phyloP scores from a whole-genome alignment of 2,797 vertebrate species.

The Uromys caudimaculatus region DNA sequence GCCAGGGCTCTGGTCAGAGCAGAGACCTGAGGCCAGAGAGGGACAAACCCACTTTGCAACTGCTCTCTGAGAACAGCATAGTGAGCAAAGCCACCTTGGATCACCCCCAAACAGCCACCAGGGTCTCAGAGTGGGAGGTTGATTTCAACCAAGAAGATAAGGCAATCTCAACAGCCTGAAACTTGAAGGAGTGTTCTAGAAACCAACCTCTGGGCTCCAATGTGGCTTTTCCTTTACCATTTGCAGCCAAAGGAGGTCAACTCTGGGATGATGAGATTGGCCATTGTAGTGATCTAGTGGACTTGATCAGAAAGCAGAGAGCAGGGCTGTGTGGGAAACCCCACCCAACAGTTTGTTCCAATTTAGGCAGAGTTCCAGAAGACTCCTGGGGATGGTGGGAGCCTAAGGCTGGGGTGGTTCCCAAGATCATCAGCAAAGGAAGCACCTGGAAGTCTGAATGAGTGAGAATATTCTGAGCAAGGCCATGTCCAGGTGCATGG shows the following conservation, averaged over 20 bases:
- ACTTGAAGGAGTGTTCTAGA: background rate
- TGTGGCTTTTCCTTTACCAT: background rate
- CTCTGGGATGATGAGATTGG: accelerated
- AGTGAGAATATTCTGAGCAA: accelerated
- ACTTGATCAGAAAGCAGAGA: background rate
- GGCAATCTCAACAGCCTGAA: background rate
- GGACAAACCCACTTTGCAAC: accelerated
- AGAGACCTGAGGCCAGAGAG: background rate
- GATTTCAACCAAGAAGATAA: background rate
- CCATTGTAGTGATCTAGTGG: accelerated
- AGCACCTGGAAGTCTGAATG: accelerated
- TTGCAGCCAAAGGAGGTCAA: background rate
- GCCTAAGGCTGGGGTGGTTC: background rate
- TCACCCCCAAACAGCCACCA: background rate
- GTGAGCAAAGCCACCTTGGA: no score
- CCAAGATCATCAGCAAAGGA: background rate
- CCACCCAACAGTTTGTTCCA: background rate
- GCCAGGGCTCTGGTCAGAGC: background rate
- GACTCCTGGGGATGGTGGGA: accelerated
- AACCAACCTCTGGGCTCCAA: background rate
- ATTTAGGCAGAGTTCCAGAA: background rate
- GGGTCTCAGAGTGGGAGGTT: background rate
- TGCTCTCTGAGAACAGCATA: background rate
- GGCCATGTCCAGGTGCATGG: accelerated
- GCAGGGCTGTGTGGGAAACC: accelerated